These are phyloP conservation scores for Acrobasis repandana DNA, from an alignment of 2,888 invertebrate genomes.

Conservation along the genomic window DNA sequence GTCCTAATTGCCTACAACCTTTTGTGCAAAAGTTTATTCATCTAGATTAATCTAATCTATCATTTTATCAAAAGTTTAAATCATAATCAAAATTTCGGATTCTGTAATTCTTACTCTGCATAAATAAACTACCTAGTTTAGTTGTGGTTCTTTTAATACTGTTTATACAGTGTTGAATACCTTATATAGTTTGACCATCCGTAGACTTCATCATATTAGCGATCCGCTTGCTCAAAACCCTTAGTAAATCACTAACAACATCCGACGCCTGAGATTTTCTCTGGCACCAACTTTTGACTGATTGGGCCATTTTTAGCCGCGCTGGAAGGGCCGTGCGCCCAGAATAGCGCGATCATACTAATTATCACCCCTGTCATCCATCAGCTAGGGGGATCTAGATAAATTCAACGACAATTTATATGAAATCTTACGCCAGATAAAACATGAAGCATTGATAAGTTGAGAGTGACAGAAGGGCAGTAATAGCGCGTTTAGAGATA, in stretches of 20 bases:
- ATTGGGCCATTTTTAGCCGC: constrained; percentile 78
- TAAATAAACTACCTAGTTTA: too few species aligned
- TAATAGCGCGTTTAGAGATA: not conserved
- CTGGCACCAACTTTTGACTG: constrained; percentile 63
- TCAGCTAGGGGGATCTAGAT: constrained; percentile 51
- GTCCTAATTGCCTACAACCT: too few species aligned
- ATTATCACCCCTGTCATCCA: constrained; percentile 73
- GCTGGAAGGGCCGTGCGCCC: constrained; percentile 55
- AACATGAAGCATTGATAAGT: constrained; percentile 31
- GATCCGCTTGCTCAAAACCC: constrained; percentile 29
- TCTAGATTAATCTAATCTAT: too few species aligned
- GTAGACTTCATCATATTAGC: constrained; percentile 20
- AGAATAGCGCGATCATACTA: constrained; percentile 74
- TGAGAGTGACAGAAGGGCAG: constrained; percentile 21
- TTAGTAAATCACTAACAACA: constrained; percentile 47
- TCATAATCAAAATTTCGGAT: too few species aligned
- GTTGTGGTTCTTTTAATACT: too few species aligned
- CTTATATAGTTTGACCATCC: constrained; percentile 4
- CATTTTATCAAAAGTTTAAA: too few species aligned
- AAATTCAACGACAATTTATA: constrained; percentile 61
- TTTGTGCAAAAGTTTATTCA: too few species aligned
- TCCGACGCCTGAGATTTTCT: constrained; percentile 47
- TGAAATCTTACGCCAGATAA: constrained; percentile 48
- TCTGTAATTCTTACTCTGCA: too few species aligned
- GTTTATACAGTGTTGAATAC: not conserved